phyloP scores from a whole-genome alignment of 1,140 invertebrate species.

The Heliconius congener region DNA sequence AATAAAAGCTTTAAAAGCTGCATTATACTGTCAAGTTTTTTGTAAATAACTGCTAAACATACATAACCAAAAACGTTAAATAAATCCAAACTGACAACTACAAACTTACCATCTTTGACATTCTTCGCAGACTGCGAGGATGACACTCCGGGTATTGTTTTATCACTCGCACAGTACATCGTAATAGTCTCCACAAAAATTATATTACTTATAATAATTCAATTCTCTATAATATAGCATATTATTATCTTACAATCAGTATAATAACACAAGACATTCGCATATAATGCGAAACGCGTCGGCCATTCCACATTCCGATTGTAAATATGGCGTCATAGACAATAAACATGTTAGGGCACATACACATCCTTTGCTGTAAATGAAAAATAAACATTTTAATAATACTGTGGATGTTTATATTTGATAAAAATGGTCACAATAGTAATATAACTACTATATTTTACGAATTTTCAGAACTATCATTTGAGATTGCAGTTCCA shows the following conservation, averaged over 20 bases:
- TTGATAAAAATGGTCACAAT: not conserved
- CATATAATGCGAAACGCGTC: conserved; percentile 72
- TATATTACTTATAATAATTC: conserved; percentile 55
- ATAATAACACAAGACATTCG: conserved; percentile 67
- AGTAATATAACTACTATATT: not conserved
- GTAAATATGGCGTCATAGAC: conserved; percentile 78
- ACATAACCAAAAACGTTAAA: conserved; percentile 47
- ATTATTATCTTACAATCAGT: conserved; percentile 66
- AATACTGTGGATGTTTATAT: not conserved
- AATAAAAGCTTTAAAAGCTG: not conserved
- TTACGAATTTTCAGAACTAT: not conserved
- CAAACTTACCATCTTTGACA: conserved; percentile 82
- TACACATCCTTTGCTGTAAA: conserved; percentile 9
- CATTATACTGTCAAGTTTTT: not conserved
- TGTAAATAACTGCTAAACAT: not conserved
- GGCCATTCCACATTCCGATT: conserved; percentile 81
- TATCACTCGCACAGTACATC: conserved; percentile 81
- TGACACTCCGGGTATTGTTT: conserved; percentile 79
- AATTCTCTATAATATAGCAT: conserved; percentile 63
- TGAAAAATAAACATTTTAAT: not conserved
- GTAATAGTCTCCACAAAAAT: conserved; percentile 54
- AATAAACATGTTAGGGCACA: conserved; percentile 45
- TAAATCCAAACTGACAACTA: conserved; percentile 64
- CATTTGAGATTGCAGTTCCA: not conserved
- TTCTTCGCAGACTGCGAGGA: conserved; percentile 80